Conservation (phyloP, 2,113 vertebrate genomes). For the Calidris pygmaea region DNA sequence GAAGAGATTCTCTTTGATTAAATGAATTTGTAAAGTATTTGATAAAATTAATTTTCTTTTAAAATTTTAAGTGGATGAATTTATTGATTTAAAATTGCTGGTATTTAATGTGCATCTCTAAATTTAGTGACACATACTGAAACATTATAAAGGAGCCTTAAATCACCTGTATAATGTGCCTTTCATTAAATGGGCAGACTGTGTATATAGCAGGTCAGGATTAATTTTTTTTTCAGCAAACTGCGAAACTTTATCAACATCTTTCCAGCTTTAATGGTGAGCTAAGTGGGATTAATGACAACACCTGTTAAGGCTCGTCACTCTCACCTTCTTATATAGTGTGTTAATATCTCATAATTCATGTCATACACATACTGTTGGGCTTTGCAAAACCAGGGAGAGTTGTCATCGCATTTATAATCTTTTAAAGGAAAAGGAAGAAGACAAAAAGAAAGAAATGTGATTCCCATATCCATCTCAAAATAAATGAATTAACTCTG, state of each 20-base stretch:
- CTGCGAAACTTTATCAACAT: not conserved
- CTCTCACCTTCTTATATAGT: constrained; percentile 23
- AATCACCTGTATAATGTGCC: not conserved
- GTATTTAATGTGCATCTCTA: not conserved
- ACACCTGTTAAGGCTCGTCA: not conserved
- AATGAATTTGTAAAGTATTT: not conserved
- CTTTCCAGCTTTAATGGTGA: not conserved
- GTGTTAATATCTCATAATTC: not conserved
- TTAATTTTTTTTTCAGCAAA: not conserved
- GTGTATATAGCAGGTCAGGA: not conserved
- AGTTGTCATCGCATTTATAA: not conserved
- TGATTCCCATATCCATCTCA: not conserved
- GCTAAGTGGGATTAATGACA: constrained; percentile 12
- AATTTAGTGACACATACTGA: not conserved
- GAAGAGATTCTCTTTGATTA: not conserved
- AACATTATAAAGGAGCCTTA: not conserved
- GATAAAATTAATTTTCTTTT: not conserved
- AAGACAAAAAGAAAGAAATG: not conserved
- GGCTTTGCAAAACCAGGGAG: not conserved
- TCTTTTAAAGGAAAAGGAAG: not conserved
- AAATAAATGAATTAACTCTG: not conserved
- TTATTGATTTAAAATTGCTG: not conserved
- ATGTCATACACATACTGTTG: not conserved
- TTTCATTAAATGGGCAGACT: constrained; percentile 15
- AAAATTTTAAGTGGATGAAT: not conserved